phyloP scores from a whole-genome alignment of 23 tunicate species.

The Halocynthia roretzi region DNA sequence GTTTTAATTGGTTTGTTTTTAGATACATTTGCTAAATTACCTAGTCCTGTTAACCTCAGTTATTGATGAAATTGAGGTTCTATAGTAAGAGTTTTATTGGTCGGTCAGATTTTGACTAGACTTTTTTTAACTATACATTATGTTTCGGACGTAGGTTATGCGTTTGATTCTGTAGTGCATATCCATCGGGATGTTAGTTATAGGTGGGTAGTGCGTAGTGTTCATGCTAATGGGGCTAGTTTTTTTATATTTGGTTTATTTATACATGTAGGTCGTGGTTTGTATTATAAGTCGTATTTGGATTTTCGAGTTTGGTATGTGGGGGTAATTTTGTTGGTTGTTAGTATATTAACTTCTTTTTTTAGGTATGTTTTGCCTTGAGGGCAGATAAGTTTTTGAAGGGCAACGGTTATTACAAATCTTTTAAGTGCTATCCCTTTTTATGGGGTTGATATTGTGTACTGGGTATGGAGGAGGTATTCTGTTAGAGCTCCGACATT shows the following conservation, averaged over 20 bases:
- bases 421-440: conserved; percentile 10
- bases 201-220: neutral
- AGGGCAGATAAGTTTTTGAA: conserved; percentile 38
- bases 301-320: neutral
- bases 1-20: no score
- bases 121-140: conserved; percentile 18
- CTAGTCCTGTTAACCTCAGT: neutral
- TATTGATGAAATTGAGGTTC: conserved; percentile 20
- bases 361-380: conserved; percentile 32
- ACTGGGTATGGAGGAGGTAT: conserved; percentile 19
- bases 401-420: conserved; percentile 34
- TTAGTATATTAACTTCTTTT: conserved; percentile 14
- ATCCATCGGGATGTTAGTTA: neutral
- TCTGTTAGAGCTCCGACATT: conserved; percentile 5
- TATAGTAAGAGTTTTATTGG: neutral
- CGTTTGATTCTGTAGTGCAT: neutral
- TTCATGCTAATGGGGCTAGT: neutral
- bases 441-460: neutral
- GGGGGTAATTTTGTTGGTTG: conserved; percentile 8
- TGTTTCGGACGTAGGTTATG: neutral
- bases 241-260: neutral
- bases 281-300: conserved; percentile 12
- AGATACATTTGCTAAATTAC: neutral
- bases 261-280: conserved; percentile 4
- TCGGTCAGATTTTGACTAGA: conserved; percentile 10